Conservation (phyloP, 2,888 invertebrate genomes). For the Eilema caniola region DNA sequence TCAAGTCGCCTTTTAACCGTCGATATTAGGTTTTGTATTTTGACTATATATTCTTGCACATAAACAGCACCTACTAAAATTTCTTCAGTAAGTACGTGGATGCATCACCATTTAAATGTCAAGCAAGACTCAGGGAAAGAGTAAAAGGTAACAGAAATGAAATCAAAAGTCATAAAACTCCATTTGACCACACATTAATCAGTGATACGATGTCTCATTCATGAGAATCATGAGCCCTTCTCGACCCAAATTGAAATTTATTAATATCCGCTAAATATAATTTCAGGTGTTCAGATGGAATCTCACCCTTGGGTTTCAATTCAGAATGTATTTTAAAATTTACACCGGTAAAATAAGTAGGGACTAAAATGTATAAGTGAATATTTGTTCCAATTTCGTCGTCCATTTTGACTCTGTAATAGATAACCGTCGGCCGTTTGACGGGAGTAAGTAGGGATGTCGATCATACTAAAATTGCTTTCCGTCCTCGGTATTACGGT, state of each 20-base stretch:
- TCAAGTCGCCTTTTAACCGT: no score
- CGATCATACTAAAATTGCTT: conserved; percentile 58
- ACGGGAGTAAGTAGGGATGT: conserved; percentile 62
- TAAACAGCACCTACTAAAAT: conserved; percentile 14
- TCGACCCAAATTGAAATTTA: conserved; percentile 80
- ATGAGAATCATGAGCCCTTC: conserved; percentile 69
- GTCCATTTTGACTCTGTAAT: conserved; percentile 60
- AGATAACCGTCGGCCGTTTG: conserved; percentile 64
- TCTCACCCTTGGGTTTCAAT: conserved; percentile 75
- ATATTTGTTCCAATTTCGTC: conserved; percentile 54
- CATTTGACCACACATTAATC: conserved; percentile 49
- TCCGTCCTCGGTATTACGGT: conserved; percentile 40
- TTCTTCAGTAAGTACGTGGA: conserved; percentile 3
- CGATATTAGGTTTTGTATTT: conserved; percentile 26
- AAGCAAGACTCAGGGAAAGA: background rate
- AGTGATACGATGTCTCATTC: conserved; percentile 62
- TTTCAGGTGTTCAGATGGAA: conserved; percentile 81
- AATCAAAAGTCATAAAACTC: conserved; percentile 42
- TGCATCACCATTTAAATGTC: conserved; percentile 5
- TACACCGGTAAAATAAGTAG: conserved; percentile 36
- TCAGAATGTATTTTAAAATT: conserved; percentile 56
- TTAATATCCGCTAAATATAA: conserved; percentile 83
- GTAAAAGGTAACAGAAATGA: conserved; percentile 28
- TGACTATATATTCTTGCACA: conserved; percentile 39
- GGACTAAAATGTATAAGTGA: conserved; percentile 46